phyloP scores from a whole-genome alignment of 2,797 vertebrate species.

The Channa striata region DNA sequence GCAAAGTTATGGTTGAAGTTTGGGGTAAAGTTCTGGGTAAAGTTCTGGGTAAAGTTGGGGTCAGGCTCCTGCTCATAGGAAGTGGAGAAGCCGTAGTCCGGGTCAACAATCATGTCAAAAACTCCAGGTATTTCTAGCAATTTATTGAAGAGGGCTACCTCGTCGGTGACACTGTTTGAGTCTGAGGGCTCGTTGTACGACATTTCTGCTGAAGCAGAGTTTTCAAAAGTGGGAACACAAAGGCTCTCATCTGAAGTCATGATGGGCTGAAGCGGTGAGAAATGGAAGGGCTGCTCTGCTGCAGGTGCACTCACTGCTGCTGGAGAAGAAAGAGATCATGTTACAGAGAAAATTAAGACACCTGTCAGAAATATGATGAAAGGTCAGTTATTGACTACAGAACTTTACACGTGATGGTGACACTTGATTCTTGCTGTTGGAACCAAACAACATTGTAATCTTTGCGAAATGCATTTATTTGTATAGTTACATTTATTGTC shows the following conservation, averaged over 20 bases:
- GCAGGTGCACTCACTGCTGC: constrained; percentile 58
- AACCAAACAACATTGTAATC: not conserved
- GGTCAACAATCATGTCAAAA: constrained; percentile 27
- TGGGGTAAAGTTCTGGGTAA: constrained; percentile 69
- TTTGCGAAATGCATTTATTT: not conserved
- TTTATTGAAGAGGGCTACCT: constrained; percentile 12
- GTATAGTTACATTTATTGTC: not conserved
- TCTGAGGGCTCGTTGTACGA: constrained; percentile 57
- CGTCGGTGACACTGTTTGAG: constrained; percentile 18
- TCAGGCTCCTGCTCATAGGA: constrained; percentile 39
- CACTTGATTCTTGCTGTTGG: not conserved
- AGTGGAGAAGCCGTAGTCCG: not conserved
- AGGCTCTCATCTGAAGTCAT: constrained; percentile 49
- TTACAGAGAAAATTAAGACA: constrained; percentile 25
- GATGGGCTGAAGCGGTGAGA: constrained; percentile 34
- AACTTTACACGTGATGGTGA: not conserved
- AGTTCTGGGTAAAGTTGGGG: constrained; percentile 20
- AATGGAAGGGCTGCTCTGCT: constrained; percentile 58
- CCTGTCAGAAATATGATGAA: not conserved
- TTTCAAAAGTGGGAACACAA: not conserved
- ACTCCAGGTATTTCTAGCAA: constrained; percentile 46
- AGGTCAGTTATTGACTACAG: not conserved
- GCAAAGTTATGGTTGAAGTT: constrained; percentile 69
- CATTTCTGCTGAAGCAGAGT: constrained; percentile 33
- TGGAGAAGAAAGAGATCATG: constrained; percentile 10